phyloP scores from a whole-genome alignment of 2,888 invertebrate genomes.

The Leptopilina syphax region DNA sequence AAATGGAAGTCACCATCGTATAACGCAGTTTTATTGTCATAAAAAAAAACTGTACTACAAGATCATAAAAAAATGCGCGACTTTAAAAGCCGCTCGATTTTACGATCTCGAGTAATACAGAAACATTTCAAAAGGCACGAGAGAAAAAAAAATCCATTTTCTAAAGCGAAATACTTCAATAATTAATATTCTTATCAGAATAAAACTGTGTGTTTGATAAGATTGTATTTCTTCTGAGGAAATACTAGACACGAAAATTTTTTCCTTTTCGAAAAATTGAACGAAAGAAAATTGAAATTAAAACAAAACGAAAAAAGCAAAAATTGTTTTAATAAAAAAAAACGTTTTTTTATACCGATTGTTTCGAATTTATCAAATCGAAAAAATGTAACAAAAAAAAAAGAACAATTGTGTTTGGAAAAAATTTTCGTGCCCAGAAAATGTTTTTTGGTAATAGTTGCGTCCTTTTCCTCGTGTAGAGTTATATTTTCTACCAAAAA shows the following conservation, averaged over 20 bases:
- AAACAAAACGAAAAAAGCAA: neutral
- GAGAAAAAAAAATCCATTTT: neutral
- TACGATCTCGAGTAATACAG: slow-evolving; percentile 18
- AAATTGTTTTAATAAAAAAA: neutral
- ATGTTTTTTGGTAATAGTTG: slow-evolving; percentile 12
- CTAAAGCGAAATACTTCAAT: neutral
- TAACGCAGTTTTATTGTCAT: slow-evolving; percentile 29
- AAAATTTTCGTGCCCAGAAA: neutral
- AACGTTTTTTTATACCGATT: neutral
- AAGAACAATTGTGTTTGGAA: neutral
- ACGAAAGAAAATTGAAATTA: too few relatives aligned
- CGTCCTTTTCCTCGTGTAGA: slow-evolving; percentile 31
- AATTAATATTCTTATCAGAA: slow-evolving; percentile 14
- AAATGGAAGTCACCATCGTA: slow-evolving; percentile 31
- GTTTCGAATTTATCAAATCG: neutral
- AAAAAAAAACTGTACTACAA: slow-evolving; percentile 21
- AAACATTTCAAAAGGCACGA: neutral
- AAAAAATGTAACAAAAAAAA: neutral
- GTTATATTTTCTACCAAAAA: slow-evolving; percentile 33
- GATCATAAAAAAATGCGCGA: slow-evolving; percentile 34
- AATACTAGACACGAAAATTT: neutral
- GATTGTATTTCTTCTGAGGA: neutral
- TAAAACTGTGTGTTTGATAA: slow-evolving; percentile 5
- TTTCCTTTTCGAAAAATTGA: neutral
- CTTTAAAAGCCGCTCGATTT: slow-evolving; percentile 40